Base-by-base conservation (phyloP, 2,888 invertebrate genomes). In the Oligia latruncula region DNA sequence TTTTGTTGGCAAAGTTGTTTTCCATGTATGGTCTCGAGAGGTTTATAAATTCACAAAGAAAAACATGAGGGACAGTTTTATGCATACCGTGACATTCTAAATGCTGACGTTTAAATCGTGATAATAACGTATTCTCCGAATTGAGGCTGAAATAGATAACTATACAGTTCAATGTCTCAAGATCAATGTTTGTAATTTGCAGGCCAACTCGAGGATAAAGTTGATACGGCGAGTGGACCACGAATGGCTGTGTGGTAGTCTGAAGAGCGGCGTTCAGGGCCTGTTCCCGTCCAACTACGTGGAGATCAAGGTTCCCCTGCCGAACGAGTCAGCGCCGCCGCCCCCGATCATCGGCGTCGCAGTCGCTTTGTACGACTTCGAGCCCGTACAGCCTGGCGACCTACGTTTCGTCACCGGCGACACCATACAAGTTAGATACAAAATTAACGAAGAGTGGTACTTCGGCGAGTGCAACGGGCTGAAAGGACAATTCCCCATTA, bases 221-320 rank as follows among this genome's bases (percentile, higher is more conserved):
- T 94, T 99, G 90, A 93, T 98, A 88, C 97, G 97, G 90, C 97
- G 97, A 90, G 97, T 98, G 49, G 98, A 98, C 92, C 97, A 97
- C 58, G 98, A 98, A 87, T 99, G 99, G 99, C 95, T 98, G 85
- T 98, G 97, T 92, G 99, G 99, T 11, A 97, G 97, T 88, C 95
- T 98, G 76, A 97, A 97, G 77, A 95, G 94, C 88, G 98, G 97
- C 82, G 97, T 97, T 80, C 98, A 98, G 92, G 99, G 99, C 64
- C 98, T 99, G 88, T 99, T 99, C 95, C 99, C 99, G 2, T 96
- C 97, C 43, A 98, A 97, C 94, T 99, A 98, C 94, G 97, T 99
- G 85, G 97, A 98, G 89, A 95, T 99, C 70, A 98, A 98, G 92
- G 97, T 98, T 86, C 98, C 98, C 77, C 94, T 98, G 78, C 95